Base-by-base conservation (phyloP, 2,797 vertebrate species). In the Smutsia gigantea region DNA sequence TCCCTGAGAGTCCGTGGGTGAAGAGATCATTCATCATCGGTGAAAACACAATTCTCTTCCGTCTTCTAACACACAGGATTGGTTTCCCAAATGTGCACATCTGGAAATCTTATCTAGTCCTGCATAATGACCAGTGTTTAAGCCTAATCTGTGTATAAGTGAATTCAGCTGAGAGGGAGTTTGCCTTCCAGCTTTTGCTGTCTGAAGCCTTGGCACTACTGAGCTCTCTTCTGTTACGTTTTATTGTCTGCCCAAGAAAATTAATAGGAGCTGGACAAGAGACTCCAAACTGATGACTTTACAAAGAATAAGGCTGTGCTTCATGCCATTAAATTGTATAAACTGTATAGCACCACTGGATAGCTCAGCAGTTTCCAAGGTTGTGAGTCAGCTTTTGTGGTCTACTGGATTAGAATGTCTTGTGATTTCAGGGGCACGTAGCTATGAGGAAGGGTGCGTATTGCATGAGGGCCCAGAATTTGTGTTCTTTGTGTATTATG, bases 1-100 rank as follows among this genome's bases (percentile, higher is more conserved):
- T 96, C 42, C 49, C 63, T 1, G 37, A 84, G 87, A 93, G 42
- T 68, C 78, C 37, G 34, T 4, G 34, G 92, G 69, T 63, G 49
- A 95, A 93, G 87, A 97, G 95, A 84, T 78, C 92, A 96, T 97
- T 75, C 85, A 96, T 97, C 95, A 96, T 93, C 51, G 83, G 61
- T 63, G 82, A 49, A 91, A 96, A 83, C 27, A 72, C 53, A 92
- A 29, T 66, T 91, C 37, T 39, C 31, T 53, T 74, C 59, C 34
- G 21, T 86, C 87, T 96, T 75, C 66, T 64, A 77, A 89, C 61
- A 94, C 61, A 51, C 53, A 68, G 53, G 64, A 57, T 59, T 75
- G 49, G 37, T 84, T 39, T 94, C 90, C 92, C 86, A 96, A 75
- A 83, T 29, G 51, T 69, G 57, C 72, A 95, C 90, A 94, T 96